phyloP scores from a whole-genome alignment of 1,140 invertebrate genomes.

The Megathymus violae region DNA sequence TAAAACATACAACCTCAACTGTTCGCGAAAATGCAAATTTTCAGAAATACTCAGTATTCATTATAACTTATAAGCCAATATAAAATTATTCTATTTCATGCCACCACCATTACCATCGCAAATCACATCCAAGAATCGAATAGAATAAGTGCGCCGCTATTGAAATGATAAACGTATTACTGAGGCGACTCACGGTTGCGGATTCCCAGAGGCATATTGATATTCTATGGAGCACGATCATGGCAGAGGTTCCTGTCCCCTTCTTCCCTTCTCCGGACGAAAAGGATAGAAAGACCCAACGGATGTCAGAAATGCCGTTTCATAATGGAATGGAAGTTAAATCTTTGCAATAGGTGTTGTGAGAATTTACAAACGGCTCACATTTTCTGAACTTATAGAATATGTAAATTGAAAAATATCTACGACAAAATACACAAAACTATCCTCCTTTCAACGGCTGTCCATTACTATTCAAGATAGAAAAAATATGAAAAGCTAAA shows the following conservation, averaged over 20 bases:
- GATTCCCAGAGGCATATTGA: constrained; percentile 36
- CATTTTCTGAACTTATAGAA: no score
- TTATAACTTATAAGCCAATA: no score
- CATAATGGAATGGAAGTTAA: not conserved
- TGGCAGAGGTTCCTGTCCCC: constrained; percentile 4
- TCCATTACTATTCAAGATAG: no score
- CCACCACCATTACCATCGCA: constrained; percentile 14
- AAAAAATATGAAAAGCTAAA: no score
- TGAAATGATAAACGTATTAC: constrained; percentile 32
- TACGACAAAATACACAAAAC: no score
- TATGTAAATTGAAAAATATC: no score
- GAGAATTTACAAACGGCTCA: not conserved
- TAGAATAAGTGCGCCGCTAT: constrained; percentile 26
- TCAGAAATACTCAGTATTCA: no score
- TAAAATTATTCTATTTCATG: not conserved
- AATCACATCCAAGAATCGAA: constrained; percentile 28
- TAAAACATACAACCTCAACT: no score
- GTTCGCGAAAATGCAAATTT: no score
- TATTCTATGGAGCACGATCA: constrained; percentile 13
- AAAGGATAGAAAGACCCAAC: constrained; percentile 10
- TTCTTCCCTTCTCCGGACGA: not conserved
- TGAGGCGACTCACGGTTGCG: constrained; percentile 25
- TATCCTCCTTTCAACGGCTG: no score
- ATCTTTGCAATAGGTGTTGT: not conserved
- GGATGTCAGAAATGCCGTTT: constrained; percentile 14